A percentile compares a stretch with the other conserved stretches of the same genome.
Conservation (phyloP, 2,888 invertebrate species). For the Drosophila formosana region DNA sequence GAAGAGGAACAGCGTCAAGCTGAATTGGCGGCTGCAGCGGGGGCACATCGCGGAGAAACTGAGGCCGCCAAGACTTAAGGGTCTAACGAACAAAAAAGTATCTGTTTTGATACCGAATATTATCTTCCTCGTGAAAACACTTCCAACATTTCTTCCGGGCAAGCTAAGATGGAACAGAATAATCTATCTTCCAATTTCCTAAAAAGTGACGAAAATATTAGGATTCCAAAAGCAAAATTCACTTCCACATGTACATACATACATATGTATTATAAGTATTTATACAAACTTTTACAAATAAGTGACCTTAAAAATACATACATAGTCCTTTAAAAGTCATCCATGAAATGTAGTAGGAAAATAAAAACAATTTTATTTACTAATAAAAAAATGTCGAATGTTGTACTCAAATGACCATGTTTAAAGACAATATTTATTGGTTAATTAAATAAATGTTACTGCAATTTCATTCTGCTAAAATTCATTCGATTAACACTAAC, state of each 20-base stretch:
- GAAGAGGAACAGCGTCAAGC: slow-evolving; percentile 85
- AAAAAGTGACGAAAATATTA: slow-evolving; percentile 29
- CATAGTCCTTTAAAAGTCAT: slow-evolving; percentile 25
- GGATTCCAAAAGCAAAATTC: slow-evolving; percentile 25
- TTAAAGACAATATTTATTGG: neutral
- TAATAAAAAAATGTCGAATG: slow-evolving; percentile 13
- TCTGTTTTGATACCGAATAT: slow-evolving; percentile 44
- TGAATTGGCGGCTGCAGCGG: slow-evolving; percentile 85
- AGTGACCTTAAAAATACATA: slow-evolving; percentile 30
- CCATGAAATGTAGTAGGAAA: slow-evolving; percentile 8
- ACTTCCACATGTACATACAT: slow-evolving; percentile 54
- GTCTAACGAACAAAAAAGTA: slow-evolving; percentile 20
- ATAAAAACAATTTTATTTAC: slow-evolving; percentile 31
- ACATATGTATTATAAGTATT: slow-evolving; percentile 47
- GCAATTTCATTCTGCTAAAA: neutral
- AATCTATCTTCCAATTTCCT: slow-evolving; percentile 54
- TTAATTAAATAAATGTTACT: neutral
- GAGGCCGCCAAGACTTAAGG: slow-evolving; percentile 65
- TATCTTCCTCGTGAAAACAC: slow-evolving; percentile 64
- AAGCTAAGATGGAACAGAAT: slow-evolving; percentile 32
- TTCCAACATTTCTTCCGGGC: slow-evolving; percentile 68
- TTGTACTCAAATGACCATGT: neutral
- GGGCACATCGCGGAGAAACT: slow-evolving; percentile 44
- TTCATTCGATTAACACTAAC: neutral
- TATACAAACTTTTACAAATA: slow-evolving; percentile 47